Evolutionary conservation across 1,140 invertebrate species (phyloP).

Genomic region (Potamilus streckersoni): DNA sequence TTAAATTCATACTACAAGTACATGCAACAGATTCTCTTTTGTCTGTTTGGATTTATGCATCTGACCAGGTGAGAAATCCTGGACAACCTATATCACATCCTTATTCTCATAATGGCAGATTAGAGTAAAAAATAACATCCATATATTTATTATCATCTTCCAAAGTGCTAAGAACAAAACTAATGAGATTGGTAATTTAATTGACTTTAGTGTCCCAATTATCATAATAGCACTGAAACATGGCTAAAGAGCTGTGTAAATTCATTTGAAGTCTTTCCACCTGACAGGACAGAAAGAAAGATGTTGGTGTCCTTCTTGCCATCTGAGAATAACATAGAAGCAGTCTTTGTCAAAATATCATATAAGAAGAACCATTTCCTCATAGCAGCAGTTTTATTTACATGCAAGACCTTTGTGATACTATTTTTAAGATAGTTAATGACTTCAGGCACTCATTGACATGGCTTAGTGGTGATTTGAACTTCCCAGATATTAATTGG

Average conservation of each 20-base stretch:
- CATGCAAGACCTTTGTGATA: neutral
- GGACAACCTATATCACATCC: conserved; percentile 1
- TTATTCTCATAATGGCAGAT: neutral
- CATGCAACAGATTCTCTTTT: neutral
- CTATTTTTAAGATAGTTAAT: too few species aligned
- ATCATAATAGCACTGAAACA: conserved; percentile 11
- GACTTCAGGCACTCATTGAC: too few species aligned
- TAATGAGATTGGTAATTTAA: conserved; percentile 8
- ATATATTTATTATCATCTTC: conserved; percentile 11
- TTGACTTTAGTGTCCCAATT: conserved; percentile 15
- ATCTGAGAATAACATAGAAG: conserved; percentile 6
- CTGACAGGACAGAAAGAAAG: conserved; percentile 9
- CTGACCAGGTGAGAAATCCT: neutral
- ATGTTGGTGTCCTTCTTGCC: conserved; percentile 15
- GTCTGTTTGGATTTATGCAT: neutral
- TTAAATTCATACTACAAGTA: conserved; percentile 5
- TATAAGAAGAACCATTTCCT: neutral
- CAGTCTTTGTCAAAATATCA: conserved; percentile 1
- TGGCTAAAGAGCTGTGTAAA: conserved; percentile 9
- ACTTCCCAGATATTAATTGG: too few species aligned
- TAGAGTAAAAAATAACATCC: neutral
- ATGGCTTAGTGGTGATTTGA: too few species aligned
- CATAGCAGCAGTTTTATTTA: conserved; percentile 4
- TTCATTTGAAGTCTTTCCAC: conserved; percentile 13
- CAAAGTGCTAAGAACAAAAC: conserved; percentile 17